Conservation (phyloP, 2,888 invertebrate genomes). For the Leptinotarsa juncta region DNA sequence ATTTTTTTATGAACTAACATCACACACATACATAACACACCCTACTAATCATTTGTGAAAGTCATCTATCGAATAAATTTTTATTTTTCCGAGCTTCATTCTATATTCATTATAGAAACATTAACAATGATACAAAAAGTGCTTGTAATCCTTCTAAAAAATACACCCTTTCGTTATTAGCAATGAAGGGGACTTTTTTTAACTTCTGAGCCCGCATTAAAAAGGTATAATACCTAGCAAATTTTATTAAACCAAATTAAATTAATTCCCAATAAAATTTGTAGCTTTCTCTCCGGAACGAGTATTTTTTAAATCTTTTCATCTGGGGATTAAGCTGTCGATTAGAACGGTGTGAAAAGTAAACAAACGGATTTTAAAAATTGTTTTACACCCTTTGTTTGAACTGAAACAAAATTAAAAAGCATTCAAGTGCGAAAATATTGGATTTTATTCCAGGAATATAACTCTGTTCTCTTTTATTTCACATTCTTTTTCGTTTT, state of each 20-base stretch:
- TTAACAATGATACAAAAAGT: slow-evolving; percentile 45
- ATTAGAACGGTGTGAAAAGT: slow-evolving; percentile 45
- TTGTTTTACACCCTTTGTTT: slow-evolving; percentile 55
- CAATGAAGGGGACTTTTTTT: slow-evolving; percentile 40
- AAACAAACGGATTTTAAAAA: slow-evolving; percentile 46
- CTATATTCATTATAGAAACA: slow-evolving; percentile 41
- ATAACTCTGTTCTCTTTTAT: slow-evolving; percentile 35
- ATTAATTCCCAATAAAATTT: slow-evolving; percentile 43
- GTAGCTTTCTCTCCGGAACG: slow-evolving; percentile 35
- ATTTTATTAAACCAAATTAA: slow-evolving; percentile 46
- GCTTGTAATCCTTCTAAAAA: slow-evolving; percentile 46
- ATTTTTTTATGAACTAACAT: slow-evolving; percentile 50
- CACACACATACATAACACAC: slow-evolving; percentile 34
- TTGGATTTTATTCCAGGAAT: slow-evolving; percentile 52
- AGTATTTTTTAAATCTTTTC: slow-evolving; percentile 42
- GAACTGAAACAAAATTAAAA: slow-evolving; percentile 58
- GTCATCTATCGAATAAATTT: slow-evolving; percentile 34
- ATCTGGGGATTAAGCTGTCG: slow-evolving; percentile 37
- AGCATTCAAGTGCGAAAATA: slow-evolving; percentile 57
- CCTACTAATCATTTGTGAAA: slow-evolving; percentile 31
- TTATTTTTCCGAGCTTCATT: slow-evolving; percentile 39
- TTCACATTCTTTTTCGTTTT: slow-evolving; percentile 31
- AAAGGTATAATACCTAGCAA: slow-evolving; percentile 37
- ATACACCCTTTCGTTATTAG: slow-evolving; percentile 43
- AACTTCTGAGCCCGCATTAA: slow-evolving; percentile 39